Base-by-base conservation (phyloP, 2,888 invertebrate species). In the Drosophila meridiana region DNA sequence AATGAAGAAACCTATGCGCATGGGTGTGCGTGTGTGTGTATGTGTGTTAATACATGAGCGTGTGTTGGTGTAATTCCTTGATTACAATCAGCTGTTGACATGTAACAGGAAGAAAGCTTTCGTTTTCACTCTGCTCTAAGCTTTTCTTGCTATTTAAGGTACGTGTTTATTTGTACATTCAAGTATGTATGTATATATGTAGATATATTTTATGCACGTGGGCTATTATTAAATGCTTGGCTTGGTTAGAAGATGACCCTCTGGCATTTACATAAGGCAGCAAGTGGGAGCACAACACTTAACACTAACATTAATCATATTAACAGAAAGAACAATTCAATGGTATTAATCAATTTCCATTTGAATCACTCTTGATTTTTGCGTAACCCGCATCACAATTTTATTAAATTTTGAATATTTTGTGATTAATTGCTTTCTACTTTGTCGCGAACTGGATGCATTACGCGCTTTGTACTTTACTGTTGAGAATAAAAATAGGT, bases 21-120 rank as follows among this genome's bases (percentile, higher is more conserved):
- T 8, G 30, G 14, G 6, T 9, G 11, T 3, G 42, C 9, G 34
- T 34, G 6, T 14, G 3, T 14, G 28, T 32, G 14, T 13, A 43
- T 36, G 47, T 48, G 28, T 56, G 47, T 36, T 58, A 45, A 47
- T 45, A 26, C 45, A 45, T 45, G 14, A 14, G 30, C 9, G 36
- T 48, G 43, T 14, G 43, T 47, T 40, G 47, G 56, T 43, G 36
- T 40, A 34, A 34, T 45, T 38, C 43, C 20, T 43, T 55, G 50
- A 52, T 58, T 74, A 57, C 42, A 84, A 76, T 84, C 83, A 84
- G 83, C 83, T 84, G 83, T 76, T 76, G 36, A 36, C 42, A 70
- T 48, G 53, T 70, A 73, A 78, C 62, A 78, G 75, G 80, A 80
- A 32, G 9, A 82, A 82, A 84, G 83, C 85, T 84, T 63, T 62